phyloP scores from a whole-genome alignment of 2,797 vertebrate species.

The Myotis daubentonii region DNA sequence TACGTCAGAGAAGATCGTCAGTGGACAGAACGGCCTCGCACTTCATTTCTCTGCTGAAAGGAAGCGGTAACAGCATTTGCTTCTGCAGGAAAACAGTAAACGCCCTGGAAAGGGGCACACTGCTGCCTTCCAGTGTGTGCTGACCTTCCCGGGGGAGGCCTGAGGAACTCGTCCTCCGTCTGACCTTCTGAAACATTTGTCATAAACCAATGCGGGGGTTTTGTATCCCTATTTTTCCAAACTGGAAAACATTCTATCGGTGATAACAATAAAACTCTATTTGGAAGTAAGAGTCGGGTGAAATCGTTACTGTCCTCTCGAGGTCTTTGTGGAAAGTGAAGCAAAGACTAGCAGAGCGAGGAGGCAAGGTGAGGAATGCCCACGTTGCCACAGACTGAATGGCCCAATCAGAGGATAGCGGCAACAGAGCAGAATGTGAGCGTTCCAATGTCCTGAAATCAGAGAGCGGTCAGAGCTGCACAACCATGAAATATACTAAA shows the following conservation, averaged over 20 bases:
- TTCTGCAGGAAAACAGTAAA: background rate
- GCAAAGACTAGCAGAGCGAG: slow-evolving; percentile 21
- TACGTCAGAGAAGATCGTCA: background rate
- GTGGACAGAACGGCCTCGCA: background rate
- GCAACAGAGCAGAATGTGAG: background rate
- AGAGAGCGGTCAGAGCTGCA: background rate
- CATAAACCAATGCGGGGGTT: background rate
- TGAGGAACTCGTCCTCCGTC: background rate
- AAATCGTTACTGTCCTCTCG: background rate
- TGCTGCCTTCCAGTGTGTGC: background rate
- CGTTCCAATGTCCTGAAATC: background rate
- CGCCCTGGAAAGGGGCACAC: background rate
- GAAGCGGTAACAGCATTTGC: slow-evolving; percentile 7
- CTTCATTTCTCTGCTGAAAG: background rate
- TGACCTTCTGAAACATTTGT: background rate
- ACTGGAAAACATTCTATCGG: slow-evolving; percentile 35
- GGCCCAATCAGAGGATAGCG: background rate
- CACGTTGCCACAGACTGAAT: background rate
- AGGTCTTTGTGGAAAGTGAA: background rate
- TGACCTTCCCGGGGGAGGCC: background rate
- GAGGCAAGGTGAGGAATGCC: background rate
- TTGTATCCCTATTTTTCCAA: slow-evolving; percentile 12
- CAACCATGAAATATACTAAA: slow-evolving; percentile 11
- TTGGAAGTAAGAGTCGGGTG: background rate
- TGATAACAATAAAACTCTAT: background rate